phyloP scores from a whole-genome alignment of 2,797 vertebrate genomes.

The Dryobates pubescens region DNA sequence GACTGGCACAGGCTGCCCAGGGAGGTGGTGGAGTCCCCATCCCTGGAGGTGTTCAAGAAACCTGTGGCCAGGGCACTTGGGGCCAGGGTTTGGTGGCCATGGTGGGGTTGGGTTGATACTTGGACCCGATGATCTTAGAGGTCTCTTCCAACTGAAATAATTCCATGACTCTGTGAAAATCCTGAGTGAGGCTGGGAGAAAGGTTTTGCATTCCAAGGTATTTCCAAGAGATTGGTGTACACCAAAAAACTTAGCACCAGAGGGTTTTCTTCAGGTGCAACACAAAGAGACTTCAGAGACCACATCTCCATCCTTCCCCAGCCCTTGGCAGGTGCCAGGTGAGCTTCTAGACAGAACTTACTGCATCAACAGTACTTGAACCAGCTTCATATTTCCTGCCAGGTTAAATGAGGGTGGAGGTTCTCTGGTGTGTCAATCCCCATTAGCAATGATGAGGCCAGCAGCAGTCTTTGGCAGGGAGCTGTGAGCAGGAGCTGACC shows the following conservation, averaged over 20 bases:
- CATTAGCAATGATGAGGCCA: neutral
- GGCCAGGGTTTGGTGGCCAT: too few relatives aligned
- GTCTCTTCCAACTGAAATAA: too few relatives aligned
- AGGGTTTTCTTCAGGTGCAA: neutral
- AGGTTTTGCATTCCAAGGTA: neutral
- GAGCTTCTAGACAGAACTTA: neutral
- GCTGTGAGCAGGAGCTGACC: neutral
- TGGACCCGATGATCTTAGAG: too few relatives aligned
- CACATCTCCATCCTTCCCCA: neutral
- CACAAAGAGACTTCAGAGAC: neutral
- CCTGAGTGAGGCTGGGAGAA: neutral
- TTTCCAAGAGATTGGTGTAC: neutral
- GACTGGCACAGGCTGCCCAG: too few relatives aligned
- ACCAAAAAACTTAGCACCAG: neutral
- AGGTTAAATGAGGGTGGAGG: neutral
- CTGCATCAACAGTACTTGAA: neutral
- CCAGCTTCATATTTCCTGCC: neutral
- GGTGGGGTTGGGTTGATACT: too few relatives aligned
- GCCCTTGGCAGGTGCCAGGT: neutral
- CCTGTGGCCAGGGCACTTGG: too few relatives aligned
- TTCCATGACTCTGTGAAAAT: neutral
- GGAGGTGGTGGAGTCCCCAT: too few relatives aligned
- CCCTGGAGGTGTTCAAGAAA: too few relatives aligned
- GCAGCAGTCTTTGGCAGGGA: neutral
- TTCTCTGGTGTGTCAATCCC: neutral